These are phyloP conservation scores for Bombus huntii DNA, from an alignment of 1,140 invertebrate genomes.

Conservation along the genomic window DNA sequence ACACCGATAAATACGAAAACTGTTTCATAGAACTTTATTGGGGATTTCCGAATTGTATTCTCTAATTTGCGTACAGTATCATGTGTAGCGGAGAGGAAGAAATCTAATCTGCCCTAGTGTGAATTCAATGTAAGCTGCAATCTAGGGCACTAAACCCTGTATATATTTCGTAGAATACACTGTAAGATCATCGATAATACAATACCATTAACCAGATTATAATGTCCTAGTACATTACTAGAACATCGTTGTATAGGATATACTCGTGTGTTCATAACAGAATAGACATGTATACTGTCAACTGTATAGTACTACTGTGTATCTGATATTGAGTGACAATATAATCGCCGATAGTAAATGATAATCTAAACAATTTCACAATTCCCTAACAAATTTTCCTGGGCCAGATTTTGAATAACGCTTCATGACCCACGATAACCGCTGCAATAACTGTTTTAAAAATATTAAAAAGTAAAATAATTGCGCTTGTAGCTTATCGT, in stretches of 20 bases:
- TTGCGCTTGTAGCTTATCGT: too few species aligned
- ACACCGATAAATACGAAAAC: not conserved
- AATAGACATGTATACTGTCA: not conserved
- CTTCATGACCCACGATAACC: too few species aligned
- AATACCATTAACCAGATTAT: conserved; percentile 37
- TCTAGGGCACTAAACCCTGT: not conserved
- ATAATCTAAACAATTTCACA: too few species aligned
- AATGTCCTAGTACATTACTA: not conserved
- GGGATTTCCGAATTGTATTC: not conserved
- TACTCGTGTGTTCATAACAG: not conserved
- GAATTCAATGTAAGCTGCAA: not conserved
- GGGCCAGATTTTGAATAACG: too few species aligned
- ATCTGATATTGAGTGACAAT: not conserved
- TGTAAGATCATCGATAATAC: conserved; percentile 8
- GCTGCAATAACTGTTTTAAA: too few species aligned
- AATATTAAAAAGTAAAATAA: too few species aligned
- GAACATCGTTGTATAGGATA: not conserved
- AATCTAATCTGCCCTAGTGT: too few species aligned
- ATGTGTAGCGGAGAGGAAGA: too few species aligned
- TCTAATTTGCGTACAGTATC: too few species aligned
- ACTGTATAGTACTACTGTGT: too few species aligned
- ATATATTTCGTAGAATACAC: not conserved
- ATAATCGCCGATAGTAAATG: too few species aligned
- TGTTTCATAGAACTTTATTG: not conserved
- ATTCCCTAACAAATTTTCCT: too few species aligned